Evolutionary conservation across 2,113 vertebrate genomes (phyloP).

Genomic region (Hippoglossus stenolepis): DNA sequence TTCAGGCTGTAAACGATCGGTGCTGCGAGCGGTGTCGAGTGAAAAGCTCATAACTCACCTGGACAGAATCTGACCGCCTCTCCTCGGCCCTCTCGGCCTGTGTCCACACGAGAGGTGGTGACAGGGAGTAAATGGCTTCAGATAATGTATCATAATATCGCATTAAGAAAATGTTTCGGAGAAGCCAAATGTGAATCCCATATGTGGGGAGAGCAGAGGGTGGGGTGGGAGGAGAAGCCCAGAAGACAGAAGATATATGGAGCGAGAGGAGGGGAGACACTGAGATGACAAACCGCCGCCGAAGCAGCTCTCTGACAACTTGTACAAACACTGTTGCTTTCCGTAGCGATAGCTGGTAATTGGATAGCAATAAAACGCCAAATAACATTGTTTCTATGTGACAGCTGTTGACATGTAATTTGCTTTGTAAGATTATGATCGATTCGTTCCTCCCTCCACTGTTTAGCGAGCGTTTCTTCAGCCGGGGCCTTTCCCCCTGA

Average conservation of each 20-base stretch:
- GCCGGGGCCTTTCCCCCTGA: background rate
- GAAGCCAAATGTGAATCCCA: constrained; percentile 77
- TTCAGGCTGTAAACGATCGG: constrained; percentile 65
- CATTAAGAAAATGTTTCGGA: constrained; percentile 59
- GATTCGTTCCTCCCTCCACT: background rate
- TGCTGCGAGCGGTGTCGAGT: constrained; percentile 56
- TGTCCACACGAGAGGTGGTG: constrained; percentile 67
- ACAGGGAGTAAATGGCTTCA: constrained; percentile 69
- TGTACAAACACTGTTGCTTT: constrained; percentile 42
- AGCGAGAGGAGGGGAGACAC: constrained; percentile 33
- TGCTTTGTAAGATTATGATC: constrained; percentile 1
- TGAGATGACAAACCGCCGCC: constrained; percentile 50
- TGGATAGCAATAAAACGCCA: constrained; percentile 33
- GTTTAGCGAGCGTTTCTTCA: constrained; percentile 1
- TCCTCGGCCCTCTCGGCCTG: constrained; percentile 50
- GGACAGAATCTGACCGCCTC: constrained; percentile 38
- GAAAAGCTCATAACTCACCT: constrained; percentile 67
- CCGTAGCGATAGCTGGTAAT: constrained; percentile 27
- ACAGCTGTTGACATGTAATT: constrained; percentile 32
- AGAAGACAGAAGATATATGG: constrained; percentile 38
- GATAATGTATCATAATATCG: constrained; percentile 77
- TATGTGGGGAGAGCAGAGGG: constrained; percentile 44
- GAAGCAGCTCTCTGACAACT: constrained; percentile 51
- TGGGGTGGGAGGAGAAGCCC: constrained; percentile 11
- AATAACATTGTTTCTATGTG: constrained; percentile 13